Conservation (phyloP, 2,888 invertebrate genomes). For the Zeuzera pyrina region DNA sequence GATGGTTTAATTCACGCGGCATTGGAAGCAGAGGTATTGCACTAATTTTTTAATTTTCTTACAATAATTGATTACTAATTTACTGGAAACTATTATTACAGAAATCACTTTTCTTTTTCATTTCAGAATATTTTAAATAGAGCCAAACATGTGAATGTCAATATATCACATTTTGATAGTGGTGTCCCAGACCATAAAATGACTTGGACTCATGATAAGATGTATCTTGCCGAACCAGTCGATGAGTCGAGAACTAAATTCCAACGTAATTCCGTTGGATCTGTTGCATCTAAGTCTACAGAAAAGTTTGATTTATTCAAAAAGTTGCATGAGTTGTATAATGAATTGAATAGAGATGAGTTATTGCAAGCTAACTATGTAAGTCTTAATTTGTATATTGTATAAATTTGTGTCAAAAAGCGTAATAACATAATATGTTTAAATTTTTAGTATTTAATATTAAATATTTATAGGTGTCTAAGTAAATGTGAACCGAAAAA, state of each 20-base stretch:
- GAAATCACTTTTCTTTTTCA: conserved; percentile 12
- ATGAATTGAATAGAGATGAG: conserved; percentile 63
- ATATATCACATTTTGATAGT: conserved; percentile 58
- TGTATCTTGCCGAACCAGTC: conserved; percentile 62
- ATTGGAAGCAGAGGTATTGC: conserved; percentile 70
- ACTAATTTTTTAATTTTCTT: conserved; percentile 35
- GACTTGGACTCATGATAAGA: conserved; percentile 70
- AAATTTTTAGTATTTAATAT: no score
- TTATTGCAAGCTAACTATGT: conserved; percentile 57
- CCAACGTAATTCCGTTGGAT: conserved; percentile 47
- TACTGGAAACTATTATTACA: background rate
- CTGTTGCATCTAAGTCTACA: conserved; percentile 41
- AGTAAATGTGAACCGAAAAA: background rate
- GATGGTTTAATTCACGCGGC: conserved; percentile 74
- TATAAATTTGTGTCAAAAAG: no score
- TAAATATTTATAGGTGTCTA: background rate
- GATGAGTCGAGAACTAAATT: conserved; percentile 66
- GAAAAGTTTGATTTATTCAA: conserved; percentile 68
- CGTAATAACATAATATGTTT: no score
- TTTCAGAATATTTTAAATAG: conserved; percentile 65
- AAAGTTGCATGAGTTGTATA: conserved; percentile 65
- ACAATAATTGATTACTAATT: conserved; percentile 3
- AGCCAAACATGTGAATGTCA: conserved; percentile 66
- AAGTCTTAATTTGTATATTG: conserved; percentile 28
- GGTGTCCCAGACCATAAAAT: conserved; percentile 67